phyloP scores from a whole-genome alignment of 2,113 vertebrate species.

The Lasiurus borealis region DNA sequence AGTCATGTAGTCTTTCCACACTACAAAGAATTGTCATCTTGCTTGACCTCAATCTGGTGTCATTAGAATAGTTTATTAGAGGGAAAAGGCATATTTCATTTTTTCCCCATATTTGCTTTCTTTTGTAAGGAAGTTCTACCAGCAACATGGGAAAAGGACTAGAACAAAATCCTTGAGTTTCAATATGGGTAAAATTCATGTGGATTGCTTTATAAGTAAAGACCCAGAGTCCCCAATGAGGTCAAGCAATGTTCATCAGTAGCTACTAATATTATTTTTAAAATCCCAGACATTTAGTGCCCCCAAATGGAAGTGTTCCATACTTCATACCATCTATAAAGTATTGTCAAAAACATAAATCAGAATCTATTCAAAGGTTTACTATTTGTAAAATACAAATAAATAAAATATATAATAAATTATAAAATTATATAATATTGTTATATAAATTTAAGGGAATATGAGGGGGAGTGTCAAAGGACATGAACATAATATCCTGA shows the following conservation, averaged over 20 bases:
- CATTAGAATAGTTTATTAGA: background rate
- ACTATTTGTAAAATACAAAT: background rate
- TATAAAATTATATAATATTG: background rate
- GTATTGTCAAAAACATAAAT: background rate
- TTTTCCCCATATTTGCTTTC: background rate
- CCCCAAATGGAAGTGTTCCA: background rate
- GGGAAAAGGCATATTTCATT: background rate
- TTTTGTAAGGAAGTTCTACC: too few species aligned
- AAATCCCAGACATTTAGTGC: background rate
- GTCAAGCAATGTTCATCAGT: background rate
- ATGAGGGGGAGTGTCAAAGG: background rate
- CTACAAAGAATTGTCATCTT: background rate
- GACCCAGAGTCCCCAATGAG: background rate
- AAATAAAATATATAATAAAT: background rate
- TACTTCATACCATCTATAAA: background rate
- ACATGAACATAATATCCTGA: background rate
- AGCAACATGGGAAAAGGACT: too few species aligned
- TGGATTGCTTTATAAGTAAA: background rate
- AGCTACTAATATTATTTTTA: background rate
- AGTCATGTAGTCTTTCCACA: background rate
- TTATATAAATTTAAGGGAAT: constrained; percentile 11
- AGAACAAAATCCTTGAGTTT: too few species aligned
- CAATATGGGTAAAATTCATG: too few species aligned
- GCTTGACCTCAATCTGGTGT: background rate
- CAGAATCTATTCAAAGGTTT: background rate